Conservation (phyloP, 1,140 invertebrate genomes). For the Cyclargus thomasi region DNA sequence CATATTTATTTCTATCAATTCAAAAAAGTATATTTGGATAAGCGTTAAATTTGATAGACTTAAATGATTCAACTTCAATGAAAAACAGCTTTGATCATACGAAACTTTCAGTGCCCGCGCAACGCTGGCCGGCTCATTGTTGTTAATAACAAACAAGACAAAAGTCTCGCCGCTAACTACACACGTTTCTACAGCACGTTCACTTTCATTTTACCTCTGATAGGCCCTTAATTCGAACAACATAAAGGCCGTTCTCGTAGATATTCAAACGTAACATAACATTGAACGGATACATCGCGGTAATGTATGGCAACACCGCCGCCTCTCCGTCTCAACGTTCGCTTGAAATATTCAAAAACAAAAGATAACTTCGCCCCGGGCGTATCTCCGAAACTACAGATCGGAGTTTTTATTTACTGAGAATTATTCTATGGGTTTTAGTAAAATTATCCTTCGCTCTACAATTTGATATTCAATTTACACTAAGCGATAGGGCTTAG, state of each 20-base stretch:
- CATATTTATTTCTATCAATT: too few relatives aligned
- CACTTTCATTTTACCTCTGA: slow-evolving; percentile 25
- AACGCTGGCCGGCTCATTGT: slow-evolving; percentile 41
- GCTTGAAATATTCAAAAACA: background rate
- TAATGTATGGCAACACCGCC: slow-evolving; percentile 2
- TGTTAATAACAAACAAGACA: slow-evolving; percentile 66
- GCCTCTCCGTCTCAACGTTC: slow-evolving; percentile 1
- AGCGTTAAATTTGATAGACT: too few relatives aligned
- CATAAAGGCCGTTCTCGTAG: background rate
- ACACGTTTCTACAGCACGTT: slow-evolving; percentile 38
- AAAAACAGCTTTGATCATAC: background rate
- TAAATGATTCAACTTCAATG: background rate
- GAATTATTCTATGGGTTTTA: background rate
- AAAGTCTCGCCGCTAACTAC: slow-evolving; percentile 54
- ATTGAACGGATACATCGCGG: background rate
- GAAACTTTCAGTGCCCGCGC: slow-evolving; percentile 30
- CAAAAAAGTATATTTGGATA: too few relatives aligned
- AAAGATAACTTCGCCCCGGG: background rate
- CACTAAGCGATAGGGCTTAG: too few relatives aligned
- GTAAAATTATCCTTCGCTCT: background rate
- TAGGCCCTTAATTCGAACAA: background rate
- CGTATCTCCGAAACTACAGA: background rate
- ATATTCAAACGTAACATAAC: background rate
- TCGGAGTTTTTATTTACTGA: background rate
- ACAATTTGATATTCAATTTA: too few relatives aligned